A percentile compares a stretch with the other conserved stretches of the same genome.
These are phyloP conservation scores for Aphelocoma coerulescens DNA, from an alignment of 2,113 vertebrate genomes.

Conservation along the genomic window DNA sequence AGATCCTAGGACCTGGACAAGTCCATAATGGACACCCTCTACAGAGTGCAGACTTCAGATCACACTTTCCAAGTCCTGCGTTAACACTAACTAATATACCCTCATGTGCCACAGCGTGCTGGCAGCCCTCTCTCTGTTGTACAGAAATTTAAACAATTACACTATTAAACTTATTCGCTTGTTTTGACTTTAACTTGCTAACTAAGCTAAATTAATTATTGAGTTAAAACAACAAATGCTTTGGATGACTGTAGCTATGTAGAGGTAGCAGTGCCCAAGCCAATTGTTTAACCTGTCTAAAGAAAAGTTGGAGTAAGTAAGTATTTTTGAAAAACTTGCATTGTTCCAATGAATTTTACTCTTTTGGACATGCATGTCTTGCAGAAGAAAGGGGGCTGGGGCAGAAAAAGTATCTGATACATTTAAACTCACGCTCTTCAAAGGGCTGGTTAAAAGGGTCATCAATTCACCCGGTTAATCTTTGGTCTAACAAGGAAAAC, in stretches of 20 bases:
- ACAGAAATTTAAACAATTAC: not conserved
- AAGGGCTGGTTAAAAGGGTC: not conserved
- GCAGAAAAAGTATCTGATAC: not conserved
- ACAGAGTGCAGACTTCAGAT: not conserved
- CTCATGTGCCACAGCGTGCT: accelerated
- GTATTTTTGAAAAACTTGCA: not conserved
- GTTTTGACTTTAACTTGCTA: not conserved
- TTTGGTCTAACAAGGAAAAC: not conserved
- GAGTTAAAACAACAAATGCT: not conserved
- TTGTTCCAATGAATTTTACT: not conserved
- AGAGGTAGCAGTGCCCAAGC: not conserved
- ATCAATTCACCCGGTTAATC: not conserved
- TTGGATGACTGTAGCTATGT: not conserved
- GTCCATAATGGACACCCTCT: accelerated
- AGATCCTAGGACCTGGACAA: not conserved
- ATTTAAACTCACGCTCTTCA: not conserved
- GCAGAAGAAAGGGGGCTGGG: too few relatives aligned
- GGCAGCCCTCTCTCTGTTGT: not conserved
- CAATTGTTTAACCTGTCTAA: not conserved
- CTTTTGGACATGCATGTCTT: not conserved
- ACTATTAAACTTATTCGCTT: not conserved
- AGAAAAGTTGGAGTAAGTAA: not conserved
- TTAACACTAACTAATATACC: accelerated
- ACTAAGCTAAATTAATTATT: not conserved
- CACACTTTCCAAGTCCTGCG: accelerated